These are phyloP conservation scores for Pyrrhura leucotis DNA, from an alignment of 2,797 vertebrate species.

Conservation along the genomic window DNA sequence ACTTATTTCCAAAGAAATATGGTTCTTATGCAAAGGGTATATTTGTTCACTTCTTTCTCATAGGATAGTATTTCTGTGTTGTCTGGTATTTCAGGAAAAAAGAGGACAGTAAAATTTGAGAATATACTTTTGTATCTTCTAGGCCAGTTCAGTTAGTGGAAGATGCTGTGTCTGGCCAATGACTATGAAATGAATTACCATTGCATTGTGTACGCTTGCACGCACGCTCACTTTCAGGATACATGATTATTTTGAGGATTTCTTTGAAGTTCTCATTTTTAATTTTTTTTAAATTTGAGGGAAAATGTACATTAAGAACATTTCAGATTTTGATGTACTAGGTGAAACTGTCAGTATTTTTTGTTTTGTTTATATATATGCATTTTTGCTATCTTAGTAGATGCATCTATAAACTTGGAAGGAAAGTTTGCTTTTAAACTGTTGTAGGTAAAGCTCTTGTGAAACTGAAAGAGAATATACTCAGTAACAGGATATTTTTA, in stretches of 20 bases:
- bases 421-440: not conserved
- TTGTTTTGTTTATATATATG: not conserved
- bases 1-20: not conserved
- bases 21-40: not conserved
- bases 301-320: not conserved
- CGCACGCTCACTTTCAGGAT: not conserved
- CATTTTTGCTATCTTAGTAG: not conserved
- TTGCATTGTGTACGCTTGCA: not conserved
- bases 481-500: not conserved
- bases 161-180: too few relatives aligned
- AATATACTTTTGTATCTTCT: not conserved
- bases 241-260: not conserved
- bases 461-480: not conserved
- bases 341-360: not conserved
- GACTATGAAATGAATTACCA: not conserved
- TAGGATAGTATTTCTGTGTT: not conserved
- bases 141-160: not conserved
- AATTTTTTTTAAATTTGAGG: not conserved
- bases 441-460: not conserved
- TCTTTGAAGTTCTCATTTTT: not conserved
- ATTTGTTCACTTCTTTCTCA: not conserved
- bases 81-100: not conserved
- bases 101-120: not conserved
- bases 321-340: not conserved
- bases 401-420: not conserved